A percentile compares a stretch with the other conserved stretches of the same genome.
These are phyloP conservation scores for Elysia chlorotica DNA, from an alignment of 1,140 invertebrate genomes.

Conservation along the genomic window DNA sequence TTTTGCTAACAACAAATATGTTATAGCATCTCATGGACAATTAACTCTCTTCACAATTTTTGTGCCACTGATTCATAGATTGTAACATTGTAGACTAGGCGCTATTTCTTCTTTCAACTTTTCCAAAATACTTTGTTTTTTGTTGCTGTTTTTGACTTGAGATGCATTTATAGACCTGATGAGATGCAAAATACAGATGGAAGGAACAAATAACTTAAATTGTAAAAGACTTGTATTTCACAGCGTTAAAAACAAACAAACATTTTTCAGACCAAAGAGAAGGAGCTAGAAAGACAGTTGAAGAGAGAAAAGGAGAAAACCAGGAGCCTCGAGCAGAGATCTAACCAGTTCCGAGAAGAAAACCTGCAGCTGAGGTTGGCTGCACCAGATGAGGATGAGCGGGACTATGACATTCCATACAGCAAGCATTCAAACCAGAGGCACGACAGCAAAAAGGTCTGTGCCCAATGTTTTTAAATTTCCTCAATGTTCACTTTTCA, in stretches of 20 bases:
- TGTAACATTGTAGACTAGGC: too few species aligned
- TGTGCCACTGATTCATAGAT: too few species aligned
- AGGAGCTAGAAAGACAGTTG: slow-evolving; percentile 46
- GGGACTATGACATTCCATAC: slow-evolving; percentile 46
- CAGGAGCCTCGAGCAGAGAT: slow-evolving; percentile 42
- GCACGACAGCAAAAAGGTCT: slow-evolving; percentile 40
- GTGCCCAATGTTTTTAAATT: not conserved
- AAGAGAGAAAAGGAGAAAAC: slow-evolving; percentile 53
- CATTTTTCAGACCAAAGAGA: slow-evolving; percentile 50
- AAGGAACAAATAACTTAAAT: not conserved
- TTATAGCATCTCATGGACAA: too few species aligned
- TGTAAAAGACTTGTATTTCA: not conserved
- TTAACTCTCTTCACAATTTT: too few species aligned
- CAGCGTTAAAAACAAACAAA: too few species aligned
- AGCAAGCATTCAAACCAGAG: slow-evolving; percentile 38
- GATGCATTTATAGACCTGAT: too few species aligned
- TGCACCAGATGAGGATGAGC: slow-evolving; percentile 45
- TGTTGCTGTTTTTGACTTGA: too few species aligned
- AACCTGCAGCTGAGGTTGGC: slow-evolving; percentile 47
- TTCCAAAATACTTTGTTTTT: too few species aligned
- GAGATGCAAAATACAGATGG: too few species aligned
- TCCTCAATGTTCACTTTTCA: not conserved
- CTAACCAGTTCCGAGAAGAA: slow-evolving; percentile 46
- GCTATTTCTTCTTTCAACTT: too few species aligned
- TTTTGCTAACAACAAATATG: too few species aligned